phyloP scores from a whole-genome alignment of 2,113 vertebrate species.

The Ibidorhyncha struthersii region DNA sequence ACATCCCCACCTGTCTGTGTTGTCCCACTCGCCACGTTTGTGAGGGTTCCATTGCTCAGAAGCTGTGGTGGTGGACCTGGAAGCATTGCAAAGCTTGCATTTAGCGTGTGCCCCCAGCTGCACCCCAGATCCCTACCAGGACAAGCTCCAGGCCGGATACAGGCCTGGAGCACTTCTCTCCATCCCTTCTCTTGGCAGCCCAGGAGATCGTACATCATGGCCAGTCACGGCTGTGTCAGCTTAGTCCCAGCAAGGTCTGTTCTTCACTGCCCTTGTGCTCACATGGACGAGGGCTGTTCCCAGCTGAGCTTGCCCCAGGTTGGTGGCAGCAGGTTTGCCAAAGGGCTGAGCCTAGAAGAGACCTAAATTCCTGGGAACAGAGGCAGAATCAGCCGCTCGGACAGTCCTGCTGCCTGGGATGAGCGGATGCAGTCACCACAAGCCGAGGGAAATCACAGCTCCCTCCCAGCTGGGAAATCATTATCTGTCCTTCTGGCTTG shows the following conservation, averaged over 20 bases:
- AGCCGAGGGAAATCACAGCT: neutral
- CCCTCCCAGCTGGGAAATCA: neutral
- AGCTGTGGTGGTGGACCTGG: neutral
- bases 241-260: neutral
- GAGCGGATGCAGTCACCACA: neutral
- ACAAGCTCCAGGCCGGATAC: neutral
- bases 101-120: neutral
- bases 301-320: neutral
- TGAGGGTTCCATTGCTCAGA: neutral
- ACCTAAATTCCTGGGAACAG: neutral
- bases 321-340: neutral
- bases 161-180: neutral
- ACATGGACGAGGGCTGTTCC: neutral
- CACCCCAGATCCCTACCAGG: neutral
- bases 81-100: neutral
- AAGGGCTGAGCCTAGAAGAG: neutral
- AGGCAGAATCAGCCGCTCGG: neutral
- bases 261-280: neutral
- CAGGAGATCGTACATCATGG: neutral
- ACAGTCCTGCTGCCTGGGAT: no score
- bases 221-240: neutral
- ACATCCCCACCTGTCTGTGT: fast-evolving
- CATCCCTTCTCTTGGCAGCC: neutral
- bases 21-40: neutral
- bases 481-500: neutral